phyloP scores from a whole-genome alignment of 2,113 vertebrate species.

The Garra rufa region DNA sequence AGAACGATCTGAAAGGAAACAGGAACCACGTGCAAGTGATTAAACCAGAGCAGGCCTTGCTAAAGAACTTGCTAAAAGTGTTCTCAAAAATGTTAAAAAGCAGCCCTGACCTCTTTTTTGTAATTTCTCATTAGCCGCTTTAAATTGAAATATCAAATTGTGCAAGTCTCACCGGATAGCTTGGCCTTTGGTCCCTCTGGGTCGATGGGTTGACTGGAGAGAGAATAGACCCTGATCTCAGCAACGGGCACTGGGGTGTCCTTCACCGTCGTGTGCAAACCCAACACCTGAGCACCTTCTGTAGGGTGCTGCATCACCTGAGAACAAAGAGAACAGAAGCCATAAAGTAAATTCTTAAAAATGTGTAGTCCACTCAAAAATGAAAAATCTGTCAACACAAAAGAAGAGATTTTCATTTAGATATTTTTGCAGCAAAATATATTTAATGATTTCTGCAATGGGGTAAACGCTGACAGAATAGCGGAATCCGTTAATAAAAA shows the following conservation, averaged over 20 bases:
- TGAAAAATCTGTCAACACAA: no score
- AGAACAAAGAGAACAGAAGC: not conserved
- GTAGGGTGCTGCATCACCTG: conserved; percentile 94
- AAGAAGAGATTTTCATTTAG: no score
- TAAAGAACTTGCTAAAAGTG: not conserved
- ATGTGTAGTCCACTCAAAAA: no score
- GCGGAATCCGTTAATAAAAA: no score
- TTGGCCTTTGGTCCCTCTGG: conserved; percentile 89
- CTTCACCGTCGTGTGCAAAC: conserved; percentile 88
- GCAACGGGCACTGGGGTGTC: conserved; percentile 86
- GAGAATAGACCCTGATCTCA: conserved; percentile 87
- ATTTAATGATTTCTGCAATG: no score
- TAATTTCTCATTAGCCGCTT: not conserved
- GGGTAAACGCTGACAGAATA: no score
- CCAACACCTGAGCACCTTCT: conserved; percentile 86
- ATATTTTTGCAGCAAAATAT: not conserved
- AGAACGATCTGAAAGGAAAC: conserved; percentile 81
- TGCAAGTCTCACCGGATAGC: conserved; percentile 78
- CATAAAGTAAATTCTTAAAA: no score
- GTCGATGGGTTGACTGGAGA: conserved; percentile 93
- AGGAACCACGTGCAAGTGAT: not conserved
- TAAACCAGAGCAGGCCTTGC: not conserved
- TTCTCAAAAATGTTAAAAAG: not conserved
- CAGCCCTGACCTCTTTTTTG: not conserved
- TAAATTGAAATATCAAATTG: not conserved